Evolutionary conservation across 2,888 invertebrate species (phyloP).

Genomic region (Microplitis manilae): DNA sequence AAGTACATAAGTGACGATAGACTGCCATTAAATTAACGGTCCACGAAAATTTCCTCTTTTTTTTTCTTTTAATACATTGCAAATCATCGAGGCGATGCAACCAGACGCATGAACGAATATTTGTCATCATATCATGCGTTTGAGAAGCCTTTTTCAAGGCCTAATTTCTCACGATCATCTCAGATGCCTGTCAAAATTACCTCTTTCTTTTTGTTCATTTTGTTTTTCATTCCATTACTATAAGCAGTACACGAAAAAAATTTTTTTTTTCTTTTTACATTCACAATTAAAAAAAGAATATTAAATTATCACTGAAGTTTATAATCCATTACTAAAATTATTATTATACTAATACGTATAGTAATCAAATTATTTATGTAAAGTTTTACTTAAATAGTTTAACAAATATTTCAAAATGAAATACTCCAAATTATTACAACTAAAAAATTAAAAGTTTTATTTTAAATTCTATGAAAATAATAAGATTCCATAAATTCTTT

Average conservation of each 20-base stretch:
- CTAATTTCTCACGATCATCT: slow-evolving; percentile 1
- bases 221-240: not conserved
- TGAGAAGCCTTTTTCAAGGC: not conserved
- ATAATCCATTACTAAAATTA: not conserved
- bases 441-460: not conserved
- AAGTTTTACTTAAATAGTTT: not conserved
- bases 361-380: not conserved
- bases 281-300: slow-evolving; percentile 16
- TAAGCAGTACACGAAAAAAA: not conserved
- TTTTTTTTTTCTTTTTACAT: slow-evolving; percentile 17
- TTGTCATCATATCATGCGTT: slow-evolving; percentile 4
- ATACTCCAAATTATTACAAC: not conserved
- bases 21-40: slow-evolving; percentile 24
- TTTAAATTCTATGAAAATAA: too few relatives aligned
- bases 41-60: not conserved
- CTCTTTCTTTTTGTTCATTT: not conserved
- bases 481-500: not conserved
- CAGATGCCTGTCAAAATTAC: not conserved
- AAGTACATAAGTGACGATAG: slow-evolving; percentile 27
- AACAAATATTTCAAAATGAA: not conserved
- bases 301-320: not conserved
- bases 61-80: slow-evolving; percentile 25
- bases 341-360: not conserved
- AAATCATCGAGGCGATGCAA: slow-evolving; percentile 36
- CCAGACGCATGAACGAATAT: slow-evolving; percentile 17